Base-by-base conservation (phyloP, 2,888 invertebrate genomes). In the Craniophora ligustri region DNA sequence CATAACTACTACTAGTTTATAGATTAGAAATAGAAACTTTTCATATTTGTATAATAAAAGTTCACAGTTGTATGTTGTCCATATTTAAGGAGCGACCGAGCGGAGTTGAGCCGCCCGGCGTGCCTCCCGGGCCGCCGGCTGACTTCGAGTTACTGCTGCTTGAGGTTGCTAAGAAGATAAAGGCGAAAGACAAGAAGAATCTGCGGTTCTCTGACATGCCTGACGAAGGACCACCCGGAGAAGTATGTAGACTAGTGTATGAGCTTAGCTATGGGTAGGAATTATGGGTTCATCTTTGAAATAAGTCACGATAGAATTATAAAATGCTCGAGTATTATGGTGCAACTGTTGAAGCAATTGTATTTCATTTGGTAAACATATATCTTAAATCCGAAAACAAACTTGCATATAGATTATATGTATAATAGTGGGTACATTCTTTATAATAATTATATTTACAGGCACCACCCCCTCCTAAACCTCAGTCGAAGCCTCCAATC, bases 51-150 rank as follows among this genome's bases (percentile, higher is more conserved):
- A n/a, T n/a, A n/a, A n/a, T n/a, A n/a, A n/a, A n/a, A n/a, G n/a
- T 55, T 31, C 46, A 34, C 11, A 23, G 31, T 42, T 26, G 14
- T 18, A 58, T 13, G 35, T 38, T 42, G 19, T 23, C 18, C 8
- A 11, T n/a, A 18, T 47, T 72, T 66, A 54, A 93, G 93, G 92
- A 92, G 41, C 82, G 86, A 8, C 92, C 93, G 1, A 64, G 78
- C 2, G 92, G 94, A 0, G 62, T 91, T 0, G 96, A 96, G 68
- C 96, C 97, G 0, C 97, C 98, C 0, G 98, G 98, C 2, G 97
- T 98, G 5, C 98, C 98, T 0, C 97, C 97, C 0, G 97, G 97
- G 1, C 96, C 97, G 1, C 97, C 98, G 0, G 96, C 97, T 0
- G 95, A 97, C 81, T 92, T 97, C 23, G 94, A 95, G 13, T 94